Conservation (phyloP, 2,797 vertebrate genomes). For the Rhynchotus rufescens region DNA sequence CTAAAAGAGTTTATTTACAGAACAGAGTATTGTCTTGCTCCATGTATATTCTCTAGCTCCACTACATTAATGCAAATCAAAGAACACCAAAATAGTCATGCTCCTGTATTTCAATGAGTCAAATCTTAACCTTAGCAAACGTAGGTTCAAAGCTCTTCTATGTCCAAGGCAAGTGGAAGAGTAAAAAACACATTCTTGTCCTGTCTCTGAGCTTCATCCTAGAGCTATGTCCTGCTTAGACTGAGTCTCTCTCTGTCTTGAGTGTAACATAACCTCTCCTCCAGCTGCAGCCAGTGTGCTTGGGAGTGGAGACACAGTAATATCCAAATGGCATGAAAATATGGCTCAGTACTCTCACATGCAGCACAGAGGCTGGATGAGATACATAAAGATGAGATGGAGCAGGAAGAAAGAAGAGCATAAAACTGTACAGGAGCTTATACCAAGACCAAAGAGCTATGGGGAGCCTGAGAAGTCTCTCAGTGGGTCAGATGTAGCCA, state of each 20-base stretch:
- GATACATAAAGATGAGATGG: background rate
- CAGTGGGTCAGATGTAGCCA: no score
- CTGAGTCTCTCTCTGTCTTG: background rate
- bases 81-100: background rate
- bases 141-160: background rate
- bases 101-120: background rate
- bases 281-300: background rate
- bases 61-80: accelerated
- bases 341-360: background rate
- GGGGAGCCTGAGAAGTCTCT: no score
- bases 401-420: background rate
- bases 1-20: background rate
- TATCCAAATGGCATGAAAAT: background rate
- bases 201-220: background rate
- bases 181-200: background rate
- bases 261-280: background rate
- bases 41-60: background rate
- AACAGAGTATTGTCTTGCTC: background rate
- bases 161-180: background rate
- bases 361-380: background rate
- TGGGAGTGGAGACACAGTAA: background rate
- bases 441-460: no score
- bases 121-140: background rate
- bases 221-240: background rate
- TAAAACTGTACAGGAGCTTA: no score